Evolutionary conservation across 2,888 invertebrate genomes (phyloP), one percentile per base, ranked within the genome.

Genomic region (Eumacrocentrus americanus): DNA sequence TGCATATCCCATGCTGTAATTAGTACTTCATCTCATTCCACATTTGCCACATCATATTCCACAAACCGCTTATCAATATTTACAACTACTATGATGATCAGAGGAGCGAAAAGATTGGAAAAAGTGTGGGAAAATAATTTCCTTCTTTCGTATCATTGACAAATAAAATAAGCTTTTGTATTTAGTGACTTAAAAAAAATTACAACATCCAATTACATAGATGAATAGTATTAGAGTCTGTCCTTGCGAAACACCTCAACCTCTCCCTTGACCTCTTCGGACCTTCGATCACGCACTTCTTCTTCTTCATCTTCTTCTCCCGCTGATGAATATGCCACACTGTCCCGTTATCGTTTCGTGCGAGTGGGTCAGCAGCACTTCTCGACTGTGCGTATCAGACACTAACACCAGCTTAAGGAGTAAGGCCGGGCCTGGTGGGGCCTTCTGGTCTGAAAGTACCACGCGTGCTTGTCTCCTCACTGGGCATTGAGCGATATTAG

Each of bases 281-380:
- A 23, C 14, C n/a, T 46, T 11, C 23, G n/a, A 25, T 46, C n/a
- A n/a, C n/a, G n/a, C n/a, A n/a, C n/a, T n/a, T n/a, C 11, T 11
- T 23, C 2, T 22, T 12, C 9, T 12, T 54, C 20, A 47, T n/a
- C 20, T 50, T 23, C 47, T 57, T 23, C 25, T 34, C 29, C 50
- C n/a, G 35, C 23, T 2, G 34, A 42, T 50, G 50, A 56, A 46
- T 55, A 48, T 55, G 44, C 44, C 22, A 50, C 50, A 25, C 23
- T 50, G 69, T 79, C 72, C 79, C 79, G 79, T 79, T 79, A 79
- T 72, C 74, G 73, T 75, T 71, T 71, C 68, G 67, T 73, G 68
- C 71, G 74, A 79, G 79, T 80, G 79, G 79, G 79, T 80, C 79
- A 80, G 73, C 75, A 70, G 70, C 72, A 72, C 70, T 71, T 66